Evolutionary conservation across 2,888 invertebrate genomes (phyloP).

Genomic region (Oligia latruncula): DNA sequence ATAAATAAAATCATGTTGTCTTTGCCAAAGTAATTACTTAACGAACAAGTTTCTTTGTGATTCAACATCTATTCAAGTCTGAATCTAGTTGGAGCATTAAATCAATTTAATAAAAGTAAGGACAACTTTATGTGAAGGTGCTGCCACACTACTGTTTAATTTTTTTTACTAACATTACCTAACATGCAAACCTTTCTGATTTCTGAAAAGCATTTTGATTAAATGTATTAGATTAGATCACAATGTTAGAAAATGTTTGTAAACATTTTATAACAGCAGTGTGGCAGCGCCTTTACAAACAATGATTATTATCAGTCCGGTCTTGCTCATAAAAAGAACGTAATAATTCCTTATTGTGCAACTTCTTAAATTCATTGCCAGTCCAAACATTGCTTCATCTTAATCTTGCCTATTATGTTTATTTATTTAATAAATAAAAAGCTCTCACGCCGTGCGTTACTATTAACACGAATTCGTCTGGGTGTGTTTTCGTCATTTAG

Average conservation of each 20-base stretch:
- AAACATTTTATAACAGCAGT: too few species aligned
- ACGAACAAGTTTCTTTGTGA: slow-evolving; percentile 41
- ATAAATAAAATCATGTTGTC: background rate
- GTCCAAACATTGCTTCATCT: slow-evolving; percentile 5
- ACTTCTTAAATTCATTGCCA: slow-evolving; percentile 7
- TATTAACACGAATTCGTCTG: slow-evolving; percentile 50
- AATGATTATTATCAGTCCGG: background rate
- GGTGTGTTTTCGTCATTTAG: slow-evolving; percentile 43
- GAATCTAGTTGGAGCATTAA: slow-evolving; percentile 13
- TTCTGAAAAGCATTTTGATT: too few species aligned
- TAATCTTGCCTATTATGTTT: slow-evolving; percentile 14
- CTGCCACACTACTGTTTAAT: too few species aligned
- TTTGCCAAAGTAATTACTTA: slow-evolving; percentile 25
- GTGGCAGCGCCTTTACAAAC: background rate
- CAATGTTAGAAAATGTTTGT: too few species aligned
- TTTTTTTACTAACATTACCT: too few species aligned
- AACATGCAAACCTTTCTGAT: too few species aligned
- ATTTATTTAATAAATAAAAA: slow-evolving; percentile 3
- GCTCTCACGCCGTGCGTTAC: slow-evolving; percentile 25
- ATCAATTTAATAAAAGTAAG: slow-evolving; percentile 4
- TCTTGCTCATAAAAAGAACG: slow-evolving; percentile 5
- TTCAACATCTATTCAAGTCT: slow-evolving; percentile 27
- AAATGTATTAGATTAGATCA: too few species aligned
- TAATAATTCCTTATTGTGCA: slow-evolving; percentile 13
- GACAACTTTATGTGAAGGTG: slow-evolving; percentile 7